These are phyloP conservation scores for Pseudococcus jackbeardsleyi DNA, from an alignment of 2,888 invertebrate species.

Conservation along the genomic window DNA sequence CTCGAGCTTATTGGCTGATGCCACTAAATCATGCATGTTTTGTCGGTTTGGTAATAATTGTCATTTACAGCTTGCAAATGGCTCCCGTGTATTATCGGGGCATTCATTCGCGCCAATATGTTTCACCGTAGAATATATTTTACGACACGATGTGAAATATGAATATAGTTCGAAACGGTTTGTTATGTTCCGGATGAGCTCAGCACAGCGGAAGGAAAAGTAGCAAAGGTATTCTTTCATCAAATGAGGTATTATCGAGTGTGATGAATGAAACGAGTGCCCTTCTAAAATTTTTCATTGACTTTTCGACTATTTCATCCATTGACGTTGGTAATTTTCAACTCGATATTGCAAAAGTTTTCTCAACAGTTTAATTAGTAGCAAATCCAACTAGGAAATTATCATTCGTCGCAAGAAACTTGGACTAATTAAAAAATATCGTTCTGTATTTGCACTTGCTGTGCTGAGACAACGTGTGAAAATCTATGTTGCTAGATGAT, in stretches of 20 bases:
- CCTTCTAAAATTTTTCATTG: no score
- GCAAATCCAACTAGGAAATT: neutral
- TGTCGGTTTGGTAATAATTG: slow-evolving; percentile 25
- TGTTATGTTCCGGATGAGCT: no score
- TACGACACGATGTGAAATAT: neutral
- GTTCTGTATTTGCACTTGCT: neutral
- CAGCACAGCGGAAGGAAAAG: no score
- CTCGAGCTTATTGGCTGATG: neutral
- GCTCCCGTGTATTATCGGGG: neutral
- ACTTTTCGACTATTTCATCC: no score
- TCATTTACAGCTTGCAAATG: slow-evolving; percentile 23
- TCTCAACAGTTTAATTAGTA: neutral
- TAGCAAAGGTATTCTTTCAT: no score
- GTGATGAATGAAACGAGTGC: no score
- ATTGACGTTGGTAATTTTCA: no score
- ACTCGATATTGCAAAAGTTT: neutral
- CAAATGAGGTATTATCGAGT: no score
- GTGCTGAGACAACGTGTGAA: neutral
- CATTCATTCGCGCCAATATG: neutral
- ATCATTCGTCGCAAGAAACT: neutral
- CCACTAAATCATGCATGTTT: slow-evolving; percentile 9
- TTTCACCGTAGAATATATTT: neutral
- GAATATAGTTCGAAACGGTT: no score
- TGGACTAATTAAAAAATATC: neutral
- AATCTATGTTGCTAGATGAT: neutral